Conservation (phyloP, 2,888 invertebrate genomes). For the Argyra leucocephala region DNA sequence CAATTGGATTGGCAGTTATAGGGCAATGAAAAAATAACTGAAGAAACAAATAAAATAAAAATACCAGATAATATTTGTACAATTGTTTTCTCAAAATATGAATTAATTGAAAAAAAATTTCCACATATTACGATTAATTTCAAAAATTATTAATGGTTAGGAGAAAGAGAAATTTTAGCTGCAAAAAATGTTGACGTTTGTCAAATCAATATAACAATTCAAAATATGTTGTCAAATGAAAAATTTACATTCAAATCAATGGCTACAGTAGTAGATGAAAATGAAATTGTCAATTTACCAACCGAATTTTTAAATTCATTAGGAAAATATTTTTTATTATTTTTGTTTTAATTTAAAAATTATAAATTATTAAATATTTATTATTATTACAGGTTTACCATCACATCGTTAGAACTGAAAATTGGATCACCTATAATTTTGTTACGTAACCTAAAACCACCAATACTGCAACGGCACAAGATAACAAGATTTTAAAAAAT, state of each 20-base stretch:
- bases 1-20: no score
- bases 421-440: no score
- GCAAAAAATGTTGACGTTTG: slow-evolving; percentile 19
- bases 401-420: neutral
- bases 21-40: no score
- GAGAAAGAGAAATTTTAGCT: slow-evolving; percentile 25
- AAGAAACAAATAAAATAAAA: slow-evolving; percentile 20
- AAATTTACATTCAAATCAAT: slow-evolving; percentile 15
- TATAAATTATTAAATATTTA: no score
- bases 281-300: no score
- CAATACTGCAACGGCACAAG: neutral
- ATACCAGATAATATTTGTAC: slow-evolving; percentile 25
- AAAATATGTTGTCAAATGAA: slow-evolving; percentile 15
- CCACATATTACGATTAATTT: slow-evolving; percentile 26
- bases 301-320: slow-evolving; percentile 16
- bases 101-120: slow-evolving; percentile 28
- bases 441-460: no score
- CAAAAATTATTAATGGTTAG: slow-evolving; percentile 26
- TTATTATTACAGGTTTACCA: slow-evolving; percentile 9
- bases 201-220: slow-evolving; percentile 17
- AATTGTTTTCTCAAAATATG: slow-evolving; percentile 22
- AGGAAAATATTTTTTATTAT: no score
- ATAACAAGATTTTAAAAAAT: neutral
- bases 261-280: neutral
- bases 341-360: no score